phyloP scores from a whole-genome alignment of 2,797 vertebrate species.

The Neosalanx taihuensis region DNA sequence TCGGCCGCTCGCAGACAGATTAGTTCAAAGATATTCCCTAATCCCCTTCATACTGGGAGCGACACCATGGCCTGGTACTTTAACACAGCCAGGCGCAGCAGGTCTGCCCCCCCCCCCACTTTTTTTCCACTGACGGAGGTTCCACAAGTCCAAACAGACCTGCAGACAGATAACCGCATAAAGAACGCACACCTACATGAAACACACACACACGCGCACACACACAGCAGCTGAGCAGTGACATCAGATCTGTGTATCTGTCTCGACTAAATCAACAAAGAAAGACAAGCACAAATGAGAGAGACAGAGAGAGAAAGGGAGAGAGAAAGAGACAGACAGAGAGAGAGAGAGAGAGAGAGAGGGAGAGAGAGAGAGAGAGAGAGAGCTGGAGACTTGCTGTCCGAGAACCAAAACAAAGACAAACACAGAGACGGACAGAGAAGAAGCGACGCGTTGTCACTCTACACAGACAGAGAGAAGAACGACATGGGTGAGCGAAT shows the following conservation, averaged over 20 bases:
- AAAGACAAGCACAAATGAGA: no score
- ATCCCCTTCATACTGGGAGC: constrained; percentile 43
- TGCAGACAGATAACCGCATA: no score
- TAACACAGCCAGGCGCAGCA: constrained; percentile 32
- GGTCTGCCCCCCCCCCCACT: background rate
- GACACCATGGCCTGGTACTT: constrained; percentile 1
- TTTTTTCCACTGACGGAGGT: constrained; percentile 19
- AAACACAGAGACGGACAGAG: constrained; percentile 44
- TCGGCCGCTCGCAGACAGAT: constrained; percentile 48
- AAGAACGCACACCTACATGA: background rate
- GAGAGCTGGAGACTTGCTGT: constrained; percentile 22
- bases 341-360: no score
- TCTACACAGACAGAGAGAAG: constrained; percentile 37
- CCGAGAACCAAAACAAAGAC: constrained; percentile 21
- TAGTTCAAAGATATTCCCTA: constrained; percentile 55
- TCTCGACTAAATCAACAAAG: no score
- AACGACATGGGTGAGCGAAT: constrained; percentile 8
- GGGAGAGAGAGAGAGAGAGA: background rate
- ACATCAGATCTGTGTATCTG: background rate
- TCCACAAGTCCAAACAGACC: constrained; percentile 1
- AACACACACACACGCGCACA: constrained; percentile 8
- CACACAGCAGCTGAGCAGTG: constrained; percentile 3
- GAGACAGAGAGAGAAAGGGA: no score
- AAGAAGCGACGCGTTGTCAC: constrained; percentile 34
- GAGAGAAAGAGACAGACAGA: no score